These are phyloP conservation scores for Drosophila lini DNA, from an alignment of 1,140 invertebrate genomes.

Conservation along the genomic window DNA sequence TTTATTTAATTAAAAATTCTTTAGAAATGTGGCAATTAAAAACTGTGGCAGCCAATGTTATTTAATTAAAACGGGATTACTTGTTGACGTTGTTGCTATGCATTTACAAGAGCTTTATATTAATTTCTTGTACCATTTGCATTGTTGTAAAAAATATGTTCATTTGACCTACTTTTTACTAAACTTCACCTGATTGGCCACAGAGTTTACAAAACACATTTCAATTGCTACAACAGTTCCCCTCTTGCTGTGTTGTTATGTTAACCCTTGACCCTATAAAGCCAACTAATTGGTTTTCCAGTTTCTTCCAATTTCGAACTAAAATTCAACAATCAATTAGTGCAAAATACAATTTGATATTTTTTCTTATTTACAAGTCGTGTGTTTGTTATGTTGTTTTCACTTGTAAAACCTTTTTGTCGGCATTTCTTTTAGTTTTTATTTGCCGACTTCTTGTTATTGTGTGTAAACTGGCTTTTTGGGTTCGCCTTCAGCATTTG, in stretches of 20 bases:
- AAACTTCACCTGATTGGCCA: constrained; percentile 23
- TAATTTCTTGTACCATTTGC: constrained; percentile 6
- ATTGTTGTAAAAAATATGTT: constrained; percentile 15
- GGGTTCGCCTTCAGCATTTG: constrained; percentile 18
- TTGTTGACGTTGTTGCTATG: constrained; percentile 9
- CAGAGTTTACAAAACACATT: constrained; percentile 12
- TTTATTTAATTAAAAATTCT: constrained; percentile 5
- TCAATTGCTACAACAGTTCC: constrained; percentile 29
- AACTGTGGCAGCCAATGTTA: not conserved
- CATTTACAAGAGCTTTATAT: constrained; percentile 2
- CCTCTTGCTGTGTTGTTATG: constrained; percentile 1
- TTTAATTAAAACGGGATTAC: constrained; percentile 19
- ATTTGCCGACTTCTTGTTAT: constrained; percentile 8
- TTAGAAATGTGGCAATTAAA: not conserved
- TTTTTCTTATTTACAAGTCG: constrained; percentile 21
- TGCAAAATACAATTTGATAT: constrained; percentile 37
- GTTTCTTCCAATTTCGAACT: constrained; percentile 17
- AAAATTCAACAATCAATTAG: constrained; percentile 63
- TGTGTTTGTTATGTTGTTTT: constrained; percentile 19
- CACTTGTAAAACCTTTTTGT: constrained; percentile 39
- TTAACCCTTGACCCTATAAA: constrained; percentile 62
- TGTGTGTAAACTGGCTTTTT: constrained; percentile 48
- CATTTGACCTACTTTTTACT: constrained; percentile 32
- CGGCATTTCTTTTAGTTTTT: constrained; percentile 57
- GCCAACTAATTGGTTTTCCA: constrained; percentile 55